Evolutionary conservation across 2,797 vertebrate species (phyloP), one percentile per base, ranked within the genome.

Genomic region (Glyptemys insculpta): DNA sequence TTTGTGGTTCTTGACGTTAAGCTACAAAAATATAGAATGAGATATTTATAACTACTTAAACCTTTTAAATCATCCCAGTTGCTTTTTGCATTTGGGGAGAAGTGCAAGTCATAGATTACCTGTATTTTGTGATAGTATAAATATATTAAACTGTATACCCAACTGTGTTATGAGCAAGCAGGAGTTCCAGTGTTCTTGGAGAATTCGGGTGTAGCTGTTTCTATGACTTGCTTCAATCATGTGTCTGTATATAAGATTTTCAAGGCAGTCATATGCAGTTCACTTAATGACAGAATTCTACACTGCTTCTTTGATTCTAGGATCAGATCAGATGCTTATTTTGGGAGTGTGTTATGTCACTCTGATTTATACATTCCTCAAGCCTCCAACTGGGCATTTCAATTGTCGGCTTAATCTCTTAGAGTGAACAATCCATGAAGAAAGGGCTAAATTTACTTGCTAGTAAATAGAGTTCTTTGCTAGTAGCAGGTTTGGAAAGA

Each of bases 211-310:
- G 57, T 59, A 59, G n/a, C 19, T n/a, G 8, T 21, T 37, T 37
- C 34, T 41, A 12, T 72, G n/a, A 16, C 4, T 72, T 72, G 65
- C 14, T 72, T 72, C 19, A 5, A 72, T 41, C 8, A 41, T 59
- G 57, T 31, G 27, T 59, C 12, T 59, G 57, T 59, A 41, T 18
- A 12, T 41, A 72, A 14, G 29, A 41, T 52, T 89, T 86, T 4
- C 3, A 78, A 76, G 34, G 18, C 37, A 65, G 2, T 1, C 16
- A 80, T 79, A 31, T n/a, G 8, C 5, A 6, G 0, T 79, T 81
- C 44, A 2, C 68, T 25, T 5, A 80, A 49, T 53, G 50, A 31
- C 0, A 0, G 44, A 16, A 49, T 83, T 92, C 89, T 59, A 1
- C 15, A 14, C 0, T 16, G 8, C 6, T 74, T 0, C 19, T 88